Evolutionary conservation across 2,113 vertebrate species (phyloP).

Genomic region (Marmota flaviventris): DNA sequence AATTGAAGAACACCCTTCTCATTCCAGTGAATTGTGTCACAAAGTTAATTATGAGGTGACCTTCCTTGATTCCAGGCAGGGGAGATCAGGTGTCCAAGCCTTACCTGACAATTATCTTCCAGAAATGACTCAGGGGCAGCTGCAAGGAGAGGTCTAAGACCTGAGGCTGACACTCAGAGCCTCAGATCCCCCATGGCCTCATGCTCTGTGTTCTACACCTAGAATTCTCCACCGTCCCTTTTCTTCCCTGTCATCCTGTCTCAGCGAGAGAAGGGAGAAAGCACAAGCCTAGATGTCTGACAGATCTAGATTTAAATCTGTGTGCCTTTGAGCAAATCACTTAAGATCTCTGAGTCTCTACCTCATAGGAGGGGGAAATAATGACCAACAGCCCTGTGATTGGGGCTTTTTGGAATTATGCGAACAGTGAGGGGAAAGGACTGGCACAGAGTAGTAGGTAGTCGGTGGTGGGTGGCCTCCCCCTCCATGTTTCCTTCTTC

Average conservation of each 20-base stretch:
- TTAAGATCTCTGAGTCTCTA: neutral
- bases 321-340: neutral
- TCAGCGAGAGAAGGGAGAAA: neutral
- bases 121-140: neutral
- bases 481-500: neutral
- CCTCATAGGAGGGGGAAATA: neutral
- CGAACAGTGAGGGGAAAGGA: neutral
- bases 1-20: slow-evolving; percentile 82
- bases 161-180: neutral
- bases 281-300: neutral
- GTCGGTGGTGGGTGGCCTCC: neutral
- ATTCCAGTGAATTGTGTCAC: slow-evolving; percentile 81
- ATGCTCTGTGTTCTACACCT: neutral
- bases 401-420: neutral
- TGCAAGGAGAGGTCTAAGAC: neutral
- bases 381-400: neutral
- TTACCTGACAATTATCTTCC: slow-evolving; percentile 26
- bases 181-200: neutral
- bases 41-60: slow-evolving; percentile 83
- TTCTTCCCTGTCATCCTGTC: neutral
- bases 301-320: neutral
- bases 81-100: slow-evolving; percentile 63
- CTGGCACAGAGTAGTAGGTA: neutral
- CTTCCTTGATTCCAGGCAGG: slow-evolving; percentile 74
- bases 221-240: neutral